Evolutionary conservation across 1,140 invertebrate genomes (phyloP).

Genomic region (Gerris buenoi): DNA sequence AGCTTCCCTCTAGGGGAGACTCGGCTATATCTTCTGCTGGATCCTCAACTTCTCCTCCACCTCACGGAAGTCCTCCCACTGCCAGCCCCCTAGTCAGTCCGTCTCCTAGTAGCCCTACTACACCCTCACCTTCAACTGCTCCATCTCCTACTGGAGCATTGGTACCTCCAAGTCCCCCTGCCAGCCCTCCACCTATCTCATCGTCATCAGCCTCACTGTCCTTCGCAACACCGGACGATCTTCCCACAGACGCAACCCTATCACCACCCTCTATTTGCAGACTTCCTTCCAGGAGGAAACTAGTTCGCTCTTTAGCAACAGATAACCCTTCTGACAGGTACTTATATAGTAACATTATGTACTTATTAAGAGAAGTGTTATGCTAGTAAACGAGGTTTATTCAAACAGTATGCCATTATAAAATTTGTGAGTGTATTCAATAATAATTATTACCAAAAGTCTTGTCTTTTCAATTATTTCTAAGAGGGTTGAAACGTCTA

Average conservation of each 20-base stretch:
- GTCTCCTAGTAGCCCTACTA: neutral
- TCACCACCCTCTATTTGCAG: neutral
- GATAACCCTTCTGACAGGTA: neutral
- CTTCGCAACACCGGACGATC: constrained; percentile 1
- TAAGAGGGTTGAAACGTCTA: no score
- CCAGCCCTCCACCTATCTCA: neutral
- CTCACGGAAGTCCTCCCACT: neutral
- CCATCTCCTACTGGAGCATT: constrained; percentile 3
- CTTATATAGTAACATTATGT: no score
- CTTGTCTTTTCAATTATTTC: no score
- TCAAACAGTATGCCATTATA: no score
- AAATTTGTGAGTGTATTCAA: no score
- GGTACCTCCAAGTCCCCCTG: neutral
- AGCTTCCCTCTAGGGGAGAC: neutral
- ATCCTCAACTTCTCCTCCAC: neutral
- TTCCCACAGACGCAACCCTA: neutral
- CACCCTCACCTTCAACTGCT: neutral
- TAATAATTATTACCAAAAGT: no score
- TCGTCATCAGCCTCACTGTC: neutral
- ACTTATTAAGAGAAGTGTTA: no score
- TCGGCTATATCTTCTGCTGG: neutral
- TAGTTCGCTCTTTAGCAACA: constrained; percentile 2
- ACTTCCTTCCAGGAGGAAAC: neutral
- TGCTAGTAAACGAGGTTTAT: no score
- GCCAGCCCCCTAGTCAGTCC: neutral